A percentile compares a stretch with the other conserved stretches of the same genome.
phyloP scores from a whole-genome alignment of 2,113 vertebrate species.

The Equus przewalskii region DNA sequence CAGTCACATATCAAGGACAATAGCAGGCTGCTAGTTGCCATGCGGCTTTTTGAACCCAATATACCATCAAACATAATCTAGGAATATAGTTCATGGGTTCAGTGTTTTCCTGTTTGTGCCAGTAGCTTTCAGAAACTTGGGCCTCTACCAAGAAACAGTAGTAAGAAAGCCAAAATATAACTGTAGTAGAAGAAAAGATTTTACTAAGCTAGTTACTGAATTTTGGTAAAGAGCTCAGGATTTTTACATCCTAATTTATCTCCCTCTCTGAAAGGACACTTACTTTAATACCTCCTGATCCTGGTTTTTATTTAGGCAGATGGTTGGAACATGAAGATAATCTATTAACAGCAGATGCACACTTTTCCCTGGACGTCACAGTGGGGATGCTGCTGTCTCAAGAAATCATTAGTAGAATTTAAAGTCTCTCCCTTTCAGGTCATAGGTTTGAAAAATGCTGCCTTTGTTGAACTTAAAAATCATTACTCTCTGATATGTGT shows the following conservation, averaged over 20 bases:
- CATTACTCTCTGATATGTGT: slow-evolving; percentile 1
- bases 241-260: slow-evolving; percentile 51
- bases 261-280: slow-evolving; percentile 43
- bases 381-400: slow-evolving; percentile 17
- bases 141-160: not conserved
- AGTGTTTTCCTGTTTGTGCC: not conserved
- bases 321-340: slow-evolving; percentile 57
- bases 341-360: slow-evolving; percentile 68
- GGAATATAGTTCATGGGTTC: not conserved
- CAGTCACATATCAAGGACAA: not conserved
- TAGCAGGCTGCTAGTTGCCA: not conserved
- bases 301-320: slow-evolving; percentile 65
- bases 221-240: not conserved
- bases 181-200: not conserved
- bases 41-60: not conserved
- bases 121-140: slow-evolving; percentile 10
- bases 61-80: not conserved
- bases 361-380: slow-evolving; percentile 43
- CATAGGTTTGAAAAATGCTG: slow-evolving; percentile 63
- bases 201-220: not conserved
- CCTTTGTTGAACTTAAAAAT: slow-evolving; percentile 41
- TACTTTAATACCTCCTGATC: slow-evolving; percentile 13
- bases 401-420: slow-evolving; percentile 65
- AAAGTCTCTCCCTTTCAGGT: slow-evolving; percentile 57
- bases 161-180: not conserved